Percentiles rank a stretch among this genome's conserved stretches.
Conservation (phyloP, 2,113 vertebrate species). For the Etheostoma cragini region DNA sequence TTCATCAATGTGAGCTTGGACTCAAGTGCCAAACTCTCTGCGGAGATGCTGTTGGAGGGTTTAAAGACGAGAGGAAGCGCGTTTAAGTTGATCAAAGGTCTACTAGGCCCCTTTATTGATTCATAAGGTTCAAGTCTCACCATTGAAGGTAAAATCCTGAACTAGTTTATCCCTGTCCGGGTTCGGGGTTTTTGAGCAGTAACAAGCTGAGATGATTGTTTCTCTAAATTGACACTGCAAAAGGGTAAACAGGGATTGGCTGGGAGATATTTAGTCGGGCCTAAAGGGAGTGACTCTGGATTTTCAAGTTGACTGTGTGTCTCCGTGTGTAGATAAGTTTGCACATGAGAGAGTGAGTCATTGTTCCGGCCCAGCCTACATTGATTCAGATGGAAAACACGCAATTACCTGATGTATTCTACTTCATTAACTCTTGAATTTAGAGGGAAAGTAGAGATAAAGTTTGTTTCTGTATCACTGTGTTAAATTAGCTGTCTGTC, state of each 20-base stretch:
- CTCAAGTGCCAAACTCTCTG: background rate
- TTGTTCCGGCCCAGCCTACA: background rate
- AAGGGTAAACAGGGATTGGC: constrained; percentile 51
- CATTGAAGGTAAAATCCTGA: background rate
- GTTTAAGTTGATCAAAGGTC: constrained; percentile 54
- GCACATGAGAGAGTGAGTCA: constrained; percentile 31
- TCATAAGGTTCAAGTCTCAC: constrained; percentile 42
- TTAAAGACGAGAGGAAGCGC: background rate
- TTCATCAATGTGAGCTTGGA: background rate
- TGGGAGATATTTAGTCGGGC: constrained; percentile 58
- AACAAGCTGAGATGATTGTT: constrained; percentile 11
- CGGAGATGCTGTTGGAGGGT: background rate
- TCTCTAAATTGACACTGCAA: background rate
- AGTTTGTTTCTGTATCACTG: background rate
- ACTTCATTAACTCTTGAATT: background rate
- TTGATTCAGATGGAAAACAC: constrained; percentile 7
- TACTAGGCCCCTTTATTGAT: constrained; percentile 48
- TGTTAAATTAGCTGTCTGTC: constrained; percentile 21
- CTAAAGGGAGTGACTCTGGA: constrained; percentile 46
- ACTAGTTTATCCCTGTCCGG: background rate
- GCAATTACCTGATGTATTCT: background rate
- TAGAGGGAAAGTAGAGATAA: background rate
- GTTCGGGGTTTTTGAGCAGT: constrained; percentile 15
- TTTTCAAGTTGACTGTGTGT: background rate
- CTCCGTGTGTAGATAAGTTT: background rate